Conservation (phyloP, 2,797 vertebrate genomes). For the Fratercula arctica region DNA sequence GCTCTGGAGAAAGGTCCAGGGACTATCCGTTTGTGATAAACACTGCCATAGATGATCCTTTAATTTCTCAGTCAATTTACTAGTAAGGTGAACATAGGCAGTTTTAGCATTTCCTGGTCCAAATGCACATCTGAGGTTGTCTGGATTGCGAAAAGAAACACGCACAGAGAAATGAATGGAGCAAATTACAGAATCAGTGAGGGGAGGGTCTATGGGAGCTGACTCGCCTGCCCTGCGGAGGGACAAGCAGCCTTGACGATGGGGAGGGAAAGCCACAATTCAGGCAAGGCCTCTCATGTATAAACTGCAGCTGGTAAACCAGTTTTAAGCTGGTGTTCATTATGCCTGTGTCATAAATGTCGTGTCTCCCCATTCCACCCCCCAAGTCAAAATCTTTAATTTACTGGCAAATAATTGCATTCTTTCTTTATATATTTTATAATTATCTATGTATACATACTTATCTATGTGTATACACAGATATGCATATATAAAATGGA, state of each 20-base stretch:
- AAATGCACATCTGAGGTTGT: background rate
- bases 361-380: too few species aligned
- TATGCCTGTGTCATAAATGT: too few species aligned
- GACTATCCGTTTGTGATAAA: background rate
- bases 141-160: background rate
- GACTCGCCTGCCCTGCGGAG: background rate
- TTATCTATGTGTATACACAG: background rate
- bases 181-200: fast-evolving
- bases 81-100: background rate
- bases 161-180: background rate
- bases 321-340: fast-evolving
- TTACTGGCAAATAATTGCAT: background rate
- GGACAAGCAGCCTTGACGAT: background rate
- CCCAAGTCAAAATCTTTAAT: background rate
- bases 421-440: background rate
- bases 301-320: background rate
- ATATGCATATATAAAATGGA: background rate
- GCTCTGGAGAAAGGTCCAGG: background rate
- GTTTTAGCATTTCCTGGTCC: background rate
- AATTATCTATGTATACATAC: background rate
- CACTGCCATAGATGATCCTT: background rate
- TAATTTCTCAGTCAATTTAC: slow-evolving; percentile 1
- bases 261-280: background rate
- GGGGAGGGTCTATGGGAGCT: background rate
- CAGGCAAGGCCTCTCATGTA: background rate